A percentile compares a stretch with the other conserved stretches of the same genome.
Conservation (phyloP, 2,888 invertebrate genomes). For the Protonemura montana region DNA sequence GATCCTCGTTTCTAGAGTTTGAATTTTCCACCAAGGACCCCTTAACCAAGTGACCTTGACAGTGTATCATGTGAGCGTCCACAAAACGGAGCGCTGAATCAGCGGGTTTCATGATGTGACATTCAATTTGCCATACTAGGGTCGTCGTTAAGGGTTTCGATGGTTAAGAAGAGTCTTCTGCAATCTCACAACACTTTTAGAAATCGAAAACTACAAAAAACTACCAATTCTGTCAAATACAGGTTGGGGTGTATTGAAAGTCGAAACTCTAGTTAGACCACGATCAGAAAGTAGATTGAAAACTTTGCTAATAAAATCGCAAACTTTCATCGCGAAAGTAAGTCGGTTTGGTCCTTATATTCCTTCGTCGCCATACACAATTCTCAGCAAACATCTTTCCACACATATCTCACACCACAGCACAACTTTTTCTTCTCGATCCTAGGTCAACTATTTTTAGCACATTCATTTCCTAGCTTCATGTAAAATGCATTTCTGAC, state of each 20-base stretch:
- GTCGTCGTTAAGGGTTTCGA: too few relatives aligned
- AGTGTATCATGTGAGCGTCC: too few relatives aligned
- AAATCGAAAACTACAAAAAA: background rate
- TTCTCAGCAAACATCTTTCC: background rate
- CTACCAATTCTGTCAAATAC: background rate
- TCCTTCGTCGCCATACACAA: background rate
- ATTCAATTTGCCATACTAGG: too few relatives aligned
- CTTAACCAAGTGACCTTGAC: too few relatives aligned
- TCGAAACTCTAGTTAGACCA: background rate
- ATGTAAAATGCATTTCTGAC: background rate
- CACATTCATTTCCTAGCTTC: background rate
- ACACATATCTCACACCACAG: background rate
- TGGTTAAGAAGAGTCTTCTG: too few relatives aligned
- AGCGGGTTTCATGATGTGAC: too few relatives aligned
- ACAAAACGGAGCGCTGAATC: too few relatives aligned
- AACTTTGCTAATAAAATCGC: background rate
- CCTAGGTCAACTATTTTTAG: conserved; percentile 7
- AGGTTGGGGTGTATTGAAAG: background rate
- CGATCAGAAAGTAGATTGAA: background rate
- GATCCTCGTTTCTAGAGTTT: too few relatives aligned
- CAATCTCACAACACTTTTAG: background rate
- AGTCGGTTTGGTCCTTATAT: background rate
- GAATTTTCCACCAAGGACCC: too few relatives aligned
- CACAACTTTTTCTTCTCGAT: background rate
- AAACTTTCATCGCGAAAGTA: background rate